phyloP scores from a whole-genome alignment of 2,113 vertebrate species.

The Ia io region DNA sequence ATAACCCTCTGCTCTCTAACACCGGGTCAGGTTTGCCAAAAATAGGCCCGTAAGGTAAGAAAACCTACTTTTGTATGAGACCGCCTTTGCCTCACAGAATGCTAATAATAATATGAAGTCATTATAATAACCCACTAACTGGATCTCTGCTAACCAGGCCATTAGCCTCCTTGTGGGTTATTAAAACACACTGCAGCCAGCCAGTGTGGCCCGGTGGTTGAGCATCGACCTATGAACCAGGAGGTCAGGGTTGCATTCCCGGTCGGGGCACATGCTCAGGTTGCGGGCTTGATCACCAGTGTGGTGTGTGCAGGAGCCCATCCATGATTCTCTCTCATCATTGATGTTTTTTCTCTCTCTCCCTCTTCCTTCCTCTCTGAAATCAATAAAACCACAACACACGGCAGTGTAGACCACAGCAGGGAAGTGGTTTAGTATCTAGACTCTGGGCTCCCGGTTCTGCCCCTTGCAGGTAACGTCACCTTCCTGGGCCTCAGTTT shows the following conservation, averaged over 20 bases:
- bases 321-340: no score
- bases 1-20: slow-evolving; percentile 60
- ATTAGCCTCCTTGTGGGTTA: background rate
- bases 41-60: slow-evolving; percentile 31
- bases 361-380: no score
- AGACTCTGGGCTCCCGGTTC: background rate
- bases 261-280: no score
- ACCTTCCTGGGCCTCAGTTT: background rate
- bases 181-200: background rate
- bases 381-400: no score
- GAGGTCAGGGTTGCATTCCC: no score
- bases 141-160: background rate
- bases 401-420: background rate
- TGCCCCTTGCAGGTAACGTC: background rate
- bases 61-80: slow-evolving; percentile 55
- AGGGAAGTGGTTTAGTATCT: background rate
- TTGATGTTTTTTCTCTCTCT: no score
- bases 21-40: slow-evolving; percentile 36
- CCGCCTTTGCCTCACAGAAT: background rate
- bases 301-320: no score
- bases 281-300: no score
- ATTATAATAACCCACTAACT: background rate
- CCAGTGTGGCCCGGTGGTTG: no score
- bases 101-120: background rate
- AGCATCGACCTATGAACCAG: no score